Percentiles rank a stretch among this genome's conserved stretches.
These are phyloP conservation scores for Exaiptasia diaphana DNA, from an alignment of 64 coral and sea anemone genomes.

Conservation along the genomic window DNA sequence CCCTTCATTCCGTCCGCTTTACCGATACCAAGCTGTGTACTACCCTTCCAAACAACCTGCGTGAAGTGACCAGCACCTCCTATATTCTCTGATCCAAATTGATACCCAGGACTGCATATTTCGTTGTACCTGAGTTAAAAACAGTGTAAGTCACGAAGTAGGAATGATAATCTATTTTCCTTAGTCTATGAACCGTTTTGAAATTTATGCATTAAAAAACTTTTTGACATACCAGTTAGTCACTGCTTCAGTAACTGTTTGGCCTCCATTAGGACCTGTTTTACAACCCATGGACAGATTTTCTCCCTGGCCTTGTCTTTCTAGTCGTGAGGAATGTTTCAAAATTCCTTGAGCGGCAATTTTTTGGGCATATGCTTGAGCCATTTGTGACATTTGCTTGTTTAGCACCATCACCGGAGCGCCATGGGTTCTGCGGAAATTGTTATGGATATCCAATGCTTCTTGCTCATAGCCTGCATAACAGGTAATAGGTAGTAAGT, in stretches of 20 bases:
- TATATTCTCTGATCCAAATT: neutral
- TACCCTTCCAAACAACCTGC: slow-evolving; percentile 53
- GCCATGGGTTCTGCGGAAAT: slow-evolving; percentile 59
- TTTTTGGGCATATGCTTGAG: slow-evolving; percentile 60
- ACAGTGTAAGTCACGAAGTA: neutral
- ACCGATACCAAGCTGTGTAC: slow-evolving; percentile 21
- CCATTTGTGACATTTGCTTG: slow-evolving; percentile 38
- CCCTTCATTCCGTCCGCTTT: neutral
- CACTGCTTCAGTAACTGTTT: neutral
- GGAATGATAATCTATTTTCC: neutral
- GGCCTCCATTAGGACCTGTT: neutral
- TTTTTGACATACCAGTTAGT: slow-evolving; percentile 5
- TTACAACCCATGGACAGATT: neutral
- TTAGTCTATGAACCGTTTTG: neutral
- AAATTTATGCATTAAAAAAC: neutral
- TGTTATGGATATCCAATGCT: slow-evolving; percentile 60
- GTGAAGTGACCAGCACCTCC: slow-evolving; percentile 19
- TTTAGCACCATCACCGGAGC: slow-evolving; percentile 46
- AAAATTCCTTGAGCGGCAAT: slow-evolving; percentile 34
- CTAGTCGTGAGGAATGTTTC: slow-evolving; percentile 6
- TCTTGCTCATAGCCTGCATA: slow-evolving; percentile 54
- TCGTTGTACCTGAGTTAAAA: slow-evolving; percentile 39
- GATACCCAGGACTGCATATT: slow-evolving; percentile 36
- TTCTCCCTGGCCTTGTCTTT: slow-evolving; percentile 14
- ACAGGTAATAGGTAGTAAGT: too few species aligned